Conservation (phyloP, 2,888 invertebrate species). For the Ametastegia equiseti region DNA sequence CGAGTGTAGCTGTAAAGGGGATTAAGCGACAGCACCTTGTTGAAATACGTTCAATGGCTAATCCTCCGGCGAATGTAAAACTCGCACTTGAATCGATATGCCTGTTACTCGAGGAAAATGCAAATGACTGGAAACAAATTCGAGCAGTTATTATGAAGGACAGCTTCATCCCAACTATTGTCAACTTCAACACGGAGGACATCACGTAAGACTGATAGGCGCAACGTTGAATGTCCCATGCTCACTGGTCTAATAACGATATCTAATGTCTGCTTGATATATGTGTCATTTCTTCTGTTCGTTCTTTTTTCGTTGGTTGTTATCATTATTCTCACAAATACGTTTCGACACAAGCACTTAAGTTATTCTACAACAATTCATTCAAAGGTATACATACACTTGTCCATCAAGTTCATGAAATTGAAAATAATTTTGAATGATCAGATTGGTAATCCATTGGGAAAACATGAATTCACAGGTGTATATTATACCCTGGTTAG, state of each 20-base stretch:
- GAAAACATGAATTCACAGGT: no score
- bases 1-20: constrained; percentile 89
- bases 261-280: constrained; percentile 65
- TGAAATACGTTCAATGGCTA: constrained; percentile 95
- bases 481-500: not conserved
- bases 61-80: constrained; percentile 95
- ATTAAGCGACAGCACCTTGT: constrained; percentile 98
- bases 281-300: constrained; percentile 56
- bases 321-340: constrained; percentile 48
- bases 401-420: no score
- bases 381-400: no score
- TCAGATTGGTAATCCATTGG: no score
- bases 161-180: constrained; percentile 95
- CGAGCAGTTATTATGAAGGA: constrained; percentile 95
- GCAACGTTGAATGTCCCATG: constrained; percentile 63
- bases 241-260: constrained; percentile 64
- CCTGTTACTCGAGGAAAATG: constrained; percentile 92
- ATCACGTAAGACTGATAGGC: constrained; percentile 86
- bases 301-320: constrained; percentile 52
- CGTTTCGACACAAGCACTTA: not conserved
- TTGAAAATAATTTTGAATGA: no score
- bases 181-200: constrained; percentile 95
- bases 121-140: constrained; percentile 96
- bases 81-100: constrained; percentile 97
- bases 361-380: not conserved